phyloP scores from a whole-genome alignment of 2,113 vertebrate genomes.

The Hypocryptadius cinnamomeus region DNA sequence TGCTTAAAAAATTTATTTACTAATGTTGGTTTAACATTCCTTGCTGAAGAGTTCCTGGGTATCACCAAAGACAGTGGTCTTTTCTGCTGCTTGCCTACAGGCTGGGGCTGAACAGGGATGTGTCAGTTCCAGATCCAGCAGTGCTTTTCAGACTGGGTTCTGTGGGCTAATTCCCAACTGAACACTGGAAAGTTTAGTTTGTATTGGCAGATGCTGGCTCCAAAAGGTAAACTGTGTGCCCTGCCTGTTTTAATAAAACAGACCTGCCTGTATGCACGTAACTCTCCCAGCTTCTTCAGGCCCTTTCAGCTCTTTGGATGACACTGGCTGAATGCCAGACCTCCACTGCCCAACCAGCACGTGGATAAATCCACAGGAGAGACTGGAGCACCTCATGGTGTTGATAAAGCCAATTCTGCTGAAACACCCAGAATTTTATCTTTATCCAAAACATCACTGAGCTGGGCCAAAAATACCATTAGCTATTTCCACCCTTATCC shows the following conservation, averaged over 20 bases:
- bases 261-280: not conserved
- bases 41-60: not conserved
- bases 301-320: not conserved
- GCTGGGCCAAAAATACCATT: not conserved
- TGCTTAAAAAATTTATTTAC: not conserved
- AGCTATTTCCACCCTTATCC: not conserved
- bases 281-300: not conserved
- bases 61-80: not conserved
- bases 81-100: not conserved
- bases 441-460: not conserved
- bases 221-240: not conserved
- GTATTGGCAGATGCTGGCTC: not conserved
- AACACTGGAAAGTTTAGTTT: not conserved
- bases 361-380: not conserved
- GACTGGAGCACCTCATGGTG: not conserved
- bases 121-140: not conserved
- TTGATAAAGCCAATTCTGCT: not conserved
- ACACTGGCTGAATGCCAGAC: not conserved
- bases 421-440: not conserved
- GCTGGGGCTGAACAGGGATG: not conserved
- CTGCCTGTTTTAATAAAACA: not conserved
- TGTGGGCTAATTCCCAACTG: not conserved
- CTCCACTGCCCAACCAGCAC: not conserved
- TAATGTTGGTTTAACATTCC: not conserved
- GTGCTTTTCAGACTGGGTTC: not conserved